These are phyloP conservation scores for Myiotriccus ornatus DNA, from an alignment of 2,797 vertebrate genomes.

Conservation along the genomic window DNA sequence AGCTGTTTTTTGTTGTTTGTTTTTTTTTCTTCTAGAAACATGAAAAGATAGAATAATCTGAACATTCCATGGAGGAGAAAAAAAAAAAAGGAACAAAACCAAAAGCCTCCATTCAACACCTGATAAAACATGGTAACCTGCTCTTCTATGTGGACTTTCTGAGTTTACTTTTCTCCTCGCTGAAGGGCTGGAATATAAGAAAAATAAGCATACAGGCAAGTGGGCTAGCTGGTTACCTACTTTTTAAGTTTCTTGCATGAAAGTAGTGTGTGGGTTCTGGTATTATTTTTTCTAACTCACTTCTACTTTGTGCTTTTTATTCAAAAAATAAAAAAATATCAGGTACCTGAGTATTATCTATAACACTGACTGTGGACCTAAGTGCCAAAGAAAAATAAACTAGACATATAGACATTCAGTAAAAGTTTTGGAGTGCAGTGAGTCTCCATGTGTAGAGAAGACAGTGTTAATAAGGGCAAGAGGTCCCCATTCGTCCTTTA, in stretches of 20 bases:
- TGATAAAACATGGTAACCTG: not conserved
- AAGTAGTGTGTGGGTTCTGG: not conserved
- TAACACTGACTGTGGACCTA: not conserved
- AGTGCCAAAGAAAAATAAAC: not conserved
- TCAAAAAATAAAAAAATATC: not conserved
- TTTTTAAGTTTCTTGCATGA: not conserved
- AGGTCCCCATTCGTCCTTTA: not conserved
- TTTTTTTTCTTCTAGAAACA: not conserved
- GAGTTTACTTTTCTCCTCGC: not conserved
- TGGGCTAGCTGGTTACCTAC: not conserved
- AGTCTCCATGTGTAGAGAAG: not conserved
- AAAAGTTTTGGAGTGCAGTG: not conserved
- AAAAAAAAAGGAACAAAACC: not conserved
- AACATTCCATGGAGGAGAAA: not conserved
- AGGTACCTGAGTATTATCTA: not conserved
- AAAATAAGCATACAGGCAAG: not conserved
- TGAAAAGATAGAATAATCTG: not conserved
- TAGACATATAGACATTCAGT: not conserved
- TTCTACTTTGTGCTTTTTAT: not conserved
- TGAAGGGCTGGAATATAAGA: not conserved
- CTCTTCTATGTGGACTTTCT: not conserved
- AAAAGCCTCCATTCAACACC: not conserved
- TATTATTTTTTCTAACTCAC: not conserved
- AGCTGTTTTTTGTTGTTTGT: not conserved
- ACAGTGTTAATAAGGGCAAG: not conserved